Evolutionary conservation across 1,140 invertebrate species (phyloP).

Genomic region (Nixonia krombeini): DNA sequence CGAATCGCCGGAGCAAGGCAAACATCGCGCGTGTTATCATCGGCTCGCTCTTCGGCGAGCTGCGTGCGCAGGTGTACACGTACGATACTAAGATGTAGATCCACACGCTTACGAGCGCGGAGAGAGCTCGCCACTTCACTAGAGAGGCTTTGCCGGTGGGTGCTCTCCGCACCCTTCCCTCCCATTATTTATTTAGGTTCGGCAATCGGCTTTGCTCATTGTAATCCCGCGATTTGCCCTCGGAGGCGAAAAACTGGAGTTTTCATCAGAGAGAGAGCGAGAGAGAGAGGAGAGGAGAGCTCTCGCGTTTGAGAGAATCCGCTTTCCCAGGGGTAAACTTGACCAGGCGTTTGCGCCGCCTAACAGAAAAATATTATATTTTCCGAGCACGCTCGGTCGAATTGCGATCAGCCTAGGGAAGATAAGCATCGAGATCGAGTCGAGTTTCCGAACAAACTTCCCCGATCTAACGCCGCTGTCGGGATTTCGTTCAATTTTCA

Average conservation of each 20-base stretch:
- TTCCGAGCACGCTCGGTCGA: not conserved
- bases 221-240: not conserved
- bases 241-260: conserved; percentile 3
- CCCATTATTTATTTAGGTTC: conserved; percentile 37
- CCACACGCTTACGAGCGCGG: too few relatives aligned
- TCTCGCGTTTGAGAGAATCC: not conserved
- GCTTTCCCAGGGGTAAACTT: not conserved
- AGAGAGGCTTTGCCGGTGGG: too few relatives aligned
- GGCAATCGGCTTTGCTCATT: conserved; percentile 29
- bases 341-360: not conserved
- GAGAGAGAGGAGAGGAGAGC: not conserved
- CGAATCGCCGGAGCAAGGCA: not conserved
- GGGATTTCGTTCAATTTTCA: too few relatives aligned
- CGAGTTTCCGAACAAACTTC: not conserved
- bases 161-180: not conserved
- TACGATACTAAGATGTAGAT: not conserved
- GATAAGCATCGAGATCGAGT: not conserved
- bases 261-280: too few relatives aligned
- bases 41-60: not conserved
- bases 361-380: not conserved
- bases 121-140: too few relatives aligned
- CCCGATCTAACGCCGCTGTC: too few relatives aligned
- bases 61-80: conserved; percentile 3
- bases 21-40: not conserved
- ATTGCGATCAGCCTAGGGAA: not conserved